Percentiles rank a stretch among this genome's conserved stretches.
Evolutionary conservation across 2,113 vertebrate species (phyloP).

Genomic region (Puntigrus tetrazona): DNA sequence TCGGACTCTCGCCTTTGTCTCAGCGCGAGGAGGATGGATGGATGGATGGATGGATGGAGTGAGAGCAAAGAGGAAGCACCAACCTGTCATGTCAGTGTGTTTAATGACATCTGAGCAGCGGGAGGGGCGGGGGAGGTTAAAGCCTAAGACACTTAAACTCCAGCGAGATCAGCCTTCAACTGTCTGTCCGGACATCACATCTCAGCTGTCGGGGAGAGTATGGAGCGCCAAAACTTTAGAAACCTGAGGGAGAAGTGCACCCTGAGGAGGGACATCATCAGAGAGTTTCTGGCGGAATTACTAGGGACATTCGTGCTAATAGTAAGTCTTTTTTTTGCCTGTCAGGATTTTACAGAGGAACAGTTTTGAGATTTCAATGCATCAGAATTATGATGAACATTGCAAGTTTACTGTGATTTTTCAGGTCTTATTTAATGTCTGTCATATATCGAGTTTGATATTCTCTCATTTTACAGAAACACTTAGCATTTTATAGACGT

Average conservation of each 20-base stretch:
- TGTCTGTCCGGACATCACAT: conserved; percentile 66
- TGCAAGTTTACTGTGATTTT: neutral
- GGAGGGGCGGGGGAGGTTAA: conserved; percentile 39
- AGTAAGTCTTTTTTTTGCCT: conserved; percentile 81
- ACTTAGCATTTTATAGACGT: neutral
- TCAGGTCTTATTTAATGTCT: neutral
- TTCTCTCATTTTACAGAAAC: neutral
- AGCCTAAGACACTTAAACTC: conserved; percentile 33
- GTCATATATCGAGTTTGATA: neutral
- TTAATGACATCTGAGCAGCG: conserved; percentile 3
- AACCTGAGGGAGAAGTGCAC: conserved; percentile 80
- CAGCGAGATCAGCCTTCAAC: conserved; percentile 51
- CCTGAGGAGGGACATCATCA: conserved; percentile 82
- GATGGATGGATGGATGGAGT: neutral
- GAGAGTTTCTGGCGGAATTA: conserved; percentile 91
- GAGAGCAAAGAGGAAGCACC: conserved; percentile 20
- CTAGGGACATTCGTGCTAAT: conserved; percentile 91
- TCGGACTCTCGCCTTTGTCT: neutral
- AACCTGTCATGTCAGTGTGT: conserved; percentile 14
- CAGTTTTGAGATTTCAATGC: neutral
- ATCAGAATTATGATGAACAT: conserved; percentile 35
- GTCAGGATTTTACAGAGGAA: conserved; percentile 53
- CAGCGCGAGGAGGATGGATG: neutral
- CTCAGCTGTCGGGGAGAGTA: conserved; percentile 58
- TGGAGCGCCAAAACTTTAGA: conserved; percentile 73